Conservation (phyloP, 2,113 vertebrate genomes). For the Pedionomus torquatus region DNA sequence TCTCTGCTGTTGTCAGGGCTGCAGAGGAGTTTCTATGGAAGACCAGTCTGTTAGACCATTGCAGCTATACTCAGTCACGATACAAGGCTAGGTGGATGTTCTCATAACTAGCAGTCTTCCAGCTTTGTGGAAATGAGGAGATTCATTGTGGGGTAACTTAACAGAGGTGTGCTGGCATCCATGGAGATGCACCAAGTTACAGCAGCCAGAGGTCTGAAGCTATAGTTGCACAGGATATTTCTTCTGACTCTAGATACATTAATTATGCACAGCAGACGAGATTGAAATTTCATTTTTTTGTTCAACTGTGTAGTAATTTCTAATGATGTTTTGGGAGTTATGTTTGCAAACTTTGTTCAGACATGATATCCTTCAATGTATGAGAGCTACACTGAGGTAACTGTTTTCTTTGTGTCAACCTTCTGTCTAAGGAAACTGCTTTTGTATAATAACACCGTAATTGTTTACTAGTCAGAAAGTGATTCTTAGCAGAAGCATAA, state of each 20-base stretch:
- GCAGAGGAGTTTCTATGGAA: neutral
- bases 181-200: neutral
- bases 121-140: neutral
- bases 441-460: neutral
- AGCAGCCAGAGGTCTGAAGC: neutral
- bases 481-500: neutral
- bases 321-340: neutral
- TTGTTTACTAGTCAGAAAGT: neutral
- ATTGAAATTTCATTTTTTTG: neutral
- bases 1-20: neutral
- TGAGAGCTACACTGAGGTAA: neutral
- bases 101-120: neutral
- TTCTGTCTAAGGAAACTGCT: neutral
- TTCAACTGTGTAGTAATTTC: neutral
- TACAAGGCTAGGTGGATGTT: neutral
- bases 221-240: neutral
- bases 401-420: neutral
- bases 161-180: neutral
- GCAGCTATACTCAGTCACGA: neutral
- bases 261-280: neutral
- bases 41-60: neutral
- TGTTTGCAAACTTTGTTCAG: neutral
- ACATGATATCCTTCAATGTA: neutral
- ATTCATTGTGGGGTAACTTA: neutral
- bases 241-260: neutral